phyloP scores from a whole-genome alignment of 2,113 vertebrate genomes.

The Aegithalos caudatus region DNA sequence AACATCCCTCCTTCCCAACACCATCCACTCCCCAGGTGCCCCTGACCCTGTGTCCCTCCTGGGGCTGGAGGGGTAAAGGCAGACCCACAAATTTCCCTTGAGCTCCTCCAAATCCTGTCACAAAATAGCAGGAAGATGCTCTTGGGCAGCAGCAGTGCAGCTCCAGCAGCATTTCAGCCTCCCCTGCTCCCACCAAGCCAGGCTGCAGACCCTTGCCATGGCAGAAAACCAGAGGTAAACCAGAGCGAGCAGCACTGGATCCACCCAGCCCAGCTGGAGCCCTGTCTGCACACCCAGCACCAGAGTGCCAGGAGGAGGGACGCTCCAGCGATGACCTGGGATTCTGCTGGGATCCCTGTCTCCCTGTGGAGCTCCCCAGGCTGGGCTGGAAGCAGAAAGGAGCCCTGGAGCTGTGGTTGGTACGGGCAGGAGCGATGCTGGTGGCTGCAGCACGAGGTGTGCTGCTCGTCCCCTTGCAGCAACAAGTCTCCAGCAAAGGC shows the following conservation, averaged over 20 bases:
- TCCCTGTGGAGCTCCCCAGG: neutral
- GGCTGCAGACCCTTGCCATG: neutral
- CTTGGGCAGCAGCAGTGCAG: neutral
- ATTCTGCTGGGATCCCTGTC: neutral
- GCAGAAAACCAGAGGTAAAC: neutral
- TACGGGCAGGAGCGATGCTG: fast-evolving
- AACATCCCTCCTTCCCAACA: neutral
- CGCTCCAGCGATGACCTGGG: fast-evolving
- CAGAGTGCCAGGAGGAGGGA: fast-evolving
- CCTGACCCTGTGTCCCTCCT: neutral
- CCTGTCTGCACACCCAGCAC: neutral
- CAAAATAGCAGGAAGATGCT: neutral
- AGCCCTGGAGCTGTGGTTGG: fast-evolving
- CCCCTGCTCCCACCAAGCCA: fast-evolving
- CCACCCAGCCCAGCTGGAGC: neutral
- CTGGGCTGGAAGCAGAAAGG: neutral
- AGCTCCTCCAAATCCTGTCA: neutral
- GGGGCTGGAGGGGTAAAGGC: fast-evolving
- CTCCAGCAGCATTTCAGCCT: neutral
- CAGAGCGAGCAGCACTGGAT: neutral
- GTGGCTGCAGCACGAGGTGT: fast-evolving
- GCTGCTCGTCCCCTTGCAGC: neutral
- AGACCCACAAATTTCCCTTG: fast-evolving
- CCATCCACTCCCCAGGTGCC: neutral
- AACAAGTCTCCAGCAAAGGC: neutral